Base-by-base conservation (phyloP, 2,888 invertebrate genomes). In the Blastobasis adustella region DNA sequence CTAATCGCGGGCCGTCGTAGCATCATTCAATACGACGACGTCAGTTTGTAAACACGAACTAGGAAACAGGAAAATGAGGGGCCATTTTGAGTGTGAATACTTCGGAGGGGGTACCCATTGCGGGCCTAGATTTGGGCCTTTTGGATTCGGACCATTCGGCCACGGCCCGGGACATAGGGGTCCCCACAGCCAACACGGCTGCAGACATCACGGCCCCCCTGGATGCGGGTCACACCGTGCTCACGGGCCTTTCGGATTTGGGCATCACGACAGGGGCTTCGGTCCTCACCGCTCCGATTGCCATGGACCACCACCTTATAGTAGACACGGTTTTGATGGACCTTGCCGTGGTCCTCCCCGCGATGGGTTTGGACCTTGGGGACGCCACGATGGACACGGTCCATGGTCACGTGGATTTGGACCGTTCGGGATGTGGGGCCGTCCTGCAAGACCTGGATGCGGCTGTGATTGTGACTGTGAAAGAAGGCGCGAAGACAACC, bases 371-470 rank as follows among this genome's bases (percentile, higher is more conserved):
- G 8, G 45, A 36, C 45, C 45, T 44, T 10, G 10, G 2, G 46
- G n/a, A 2, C 37, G 38, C 9, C 9, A 4, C 23, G 48, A 48
- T 4, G 9, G 42, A 36, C 48, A 48, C 36, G 48, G 37, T 39
- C 38, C 39, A 8, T 39, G 38, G 23, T 48, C n/a, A 23, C 47
- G 50, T 6, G 37, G 48, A 23, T 36, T 7, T n/a, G 42, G 48
- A 42, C 48, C 48, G 10, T 48, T 23, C 6, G 36, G 37, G 8
- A 43, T 46, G 5, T 49, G 39, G 45, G 53, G 57, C 4, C 55
- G 47, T 23, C 47, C 43, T 37, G 23, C 36, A n/a, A 45, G 47
- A 41, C 38, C 40, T 41, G 37, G 53, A 9, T 7, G 47, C 6
- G 49, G 51, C 47, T 9, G 10, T 40, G 9, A 38, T 37, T 49